Evolutionary conservation across 2,113 vertebrate genomes (phyloP).

Genomic region (Hemichromis elongatus): DNA sequence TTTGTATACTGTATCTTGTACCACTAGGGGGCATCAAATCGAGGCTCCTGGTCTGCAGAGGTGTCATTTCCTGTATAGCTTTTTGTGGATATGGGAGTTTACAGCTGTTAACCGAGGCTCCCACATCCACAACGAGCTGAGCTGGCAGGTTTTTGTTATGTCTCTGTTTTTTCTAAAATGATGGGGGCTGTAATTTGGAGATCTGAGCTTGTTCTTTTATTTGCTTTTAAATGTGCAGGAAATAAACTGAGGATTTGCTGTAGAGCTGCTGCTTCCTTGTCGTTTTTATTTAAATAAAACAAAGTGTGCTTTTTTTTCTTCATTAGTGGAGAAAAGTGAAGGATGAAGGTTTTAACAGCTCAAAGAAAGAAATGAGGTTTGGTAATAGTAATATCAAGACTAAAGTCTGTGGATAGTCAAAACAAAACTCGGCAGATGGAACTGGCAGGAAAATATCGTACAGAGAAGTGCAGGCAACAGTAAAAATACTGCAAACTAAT

Average conservation of each 20-base stretch:
- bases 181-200: not conserved
- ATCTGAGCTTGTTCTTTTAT: conserved; percentile 8
- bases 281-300: not conserved
- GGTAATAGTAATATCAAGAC: not conserved
- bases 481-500: not conserved
- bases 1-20: conserved; percentile 9
- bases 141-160: not conserved
- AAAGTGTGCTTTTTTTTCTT: not conserved
- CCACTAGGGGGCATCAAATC: conserved; percentile 24
- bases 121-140: not conserved
- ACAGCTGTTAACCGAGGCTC: not conserved
- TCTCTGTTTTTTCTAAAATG: not conserved
- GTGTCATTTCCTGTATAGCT: not conserved
- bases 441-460: accelerated
- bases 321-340: not conserved
- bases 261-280: not conserved
- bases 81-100: not conserved
- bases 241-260: conserved; percentile 56
- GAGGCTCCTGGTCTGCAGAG: not conserved
- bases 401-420: accelerated
- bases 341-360: not conserved
- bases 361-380: not conserved
- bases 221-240: conserved; percentile 55
- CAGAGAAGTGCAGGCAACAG: accelerated
- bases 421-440: not conserved